These are phyloP conservation scores for Abscondita cerata DNA, from an alignment of 2,888 invertebrate species.

Conservation along the genomic window DNA sequence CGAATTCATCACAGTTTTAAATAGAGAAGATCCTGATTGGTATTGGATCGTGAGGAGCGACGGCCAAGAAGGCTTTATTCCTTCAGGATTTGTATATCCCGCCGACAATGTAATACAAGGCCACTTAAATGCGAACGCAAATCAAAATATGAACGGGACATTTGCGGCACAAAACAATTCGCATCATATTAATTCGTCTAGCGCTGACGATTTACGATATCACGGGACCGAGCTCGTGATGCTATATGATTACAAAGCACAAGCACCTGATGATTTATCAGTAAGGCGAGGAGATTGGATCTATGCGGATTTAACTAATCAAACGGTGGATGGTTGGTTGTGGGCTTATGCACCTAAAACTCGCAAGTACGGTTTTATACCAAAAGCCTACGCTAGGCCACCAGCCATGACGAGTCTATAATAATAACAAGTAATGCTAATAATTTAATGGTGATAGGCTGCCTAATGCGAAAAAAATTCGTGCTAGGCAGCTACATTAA, in stretches of 20 bases:
- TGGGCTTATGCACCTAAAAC: constrained; percentile 96
- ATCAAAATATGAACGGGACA: constrained; percentile 48
- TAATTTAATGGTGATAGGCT: constrained; percentile 21
- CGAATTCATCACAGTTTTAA: constrained; percentile 95
- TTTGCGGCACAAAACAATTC: constrained; percentile 49
- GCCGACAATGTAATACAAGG: constrained; percentile 79
- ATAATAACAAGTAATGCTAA: constrained; percentile 37
- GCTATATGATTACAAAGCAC: constrained; percentile 94
- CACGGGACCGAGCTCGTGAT: constrained; percentile 92
- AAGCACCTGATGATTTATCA: constrained; percentile 91
- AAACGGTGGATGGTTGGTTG: constrained; percentile 93
- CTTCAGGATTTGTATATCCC: constrained; percentile 93
- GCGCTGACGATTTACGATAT: constrained; percentile 73
- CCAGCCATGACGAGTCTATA: constrained; percentile 90
- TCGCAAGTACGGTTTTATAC: constrained; percentile 92
- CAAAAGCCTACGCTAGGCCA: constrained; percentile 91
- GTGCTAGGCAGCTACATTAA: no score
- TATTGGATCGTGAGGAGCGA: constrained; percentile 94
- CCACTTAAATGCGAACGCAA: constrained; percentile 58
- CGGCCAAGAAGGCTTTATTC: constrained; percentile 95
- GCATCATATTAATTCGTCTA: constrained; percentile 50
- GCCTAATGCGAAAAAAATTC: constrained; percentile 6
- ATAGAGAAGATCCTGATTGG: constrained; percentile 96
- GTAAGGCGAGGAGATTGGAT: constrained; percentile 94
- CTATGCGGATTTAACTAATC: constrained; percentile 91